These are phyloP conservation scores for Drosophila paranaensis DNA, from an alignment of 2,888 invertebrate genomes.

Conservation along the genomic window DNA sequence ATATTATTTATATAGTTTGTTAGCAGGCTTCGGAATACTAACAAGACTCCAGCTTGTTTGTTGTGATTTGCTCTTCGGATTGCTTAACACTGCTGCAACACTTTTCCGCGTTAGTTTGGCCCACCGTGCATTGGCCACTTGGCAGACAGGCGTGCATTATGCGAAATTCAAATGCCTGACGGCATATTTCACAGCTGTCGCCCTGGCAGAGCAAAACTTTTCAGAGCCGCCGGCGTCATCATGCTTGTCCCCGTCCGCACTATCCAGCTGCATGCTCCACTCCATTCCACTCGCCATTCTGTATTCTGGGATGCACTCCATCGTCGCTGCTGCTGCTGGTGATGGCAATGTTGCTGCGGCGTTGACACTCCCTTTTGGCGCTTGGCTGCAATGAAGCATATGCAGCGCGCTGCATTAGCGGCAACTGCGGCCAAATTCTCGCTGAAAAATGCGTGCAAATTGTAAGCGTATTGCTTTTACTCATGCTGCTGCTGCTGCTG, in stretches of 20 bases:
- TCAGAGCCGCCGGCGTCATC: conserved; percentile 55
- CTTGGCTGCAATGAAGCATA: conserved; percentile 67
- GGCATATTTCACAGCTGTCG: conserved; percentile 81
- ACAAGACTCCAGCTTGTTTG: no score
- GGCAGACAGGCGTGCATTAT: conserved; percentile 79
- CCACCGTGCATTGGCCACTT: conserved; percentile 62
- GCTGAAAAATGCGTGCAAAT: conserved; percentile 70
- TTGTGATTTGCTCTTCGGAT: no score
- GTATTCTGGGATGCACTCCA: conserved; percentile 14
- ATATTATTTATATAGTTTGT: no score
- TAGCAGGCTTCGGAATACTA: no score
- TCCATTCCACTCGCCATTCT: conserved; percentile 16
- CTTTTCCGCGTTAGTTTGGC: background rate
- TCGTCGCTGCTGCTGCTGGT: conserved; percentile 17
- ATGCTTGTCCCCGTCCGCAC: conserved; percentile 22
- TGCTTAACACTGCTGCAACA: background rate
- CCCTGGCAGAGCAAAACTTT: conserved; percentile 71
- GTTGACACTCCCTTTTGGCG: conserved; percentile 76
- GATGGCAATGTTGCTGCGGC: conserved; percentile 22
- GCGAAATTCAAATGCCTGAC: conserved; percentile 81
- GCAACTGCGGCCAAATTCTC: conserved; percentile 52
- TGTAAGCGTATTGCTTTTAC: conserved; percentile 43
- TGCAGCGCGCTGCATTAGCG: conserved; percentile 62
- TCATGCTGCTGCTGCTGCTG: conserved; percentile 24
- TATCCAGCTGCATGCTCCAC: conserved; percentile 17